Evolutionary conservation across 2,113 vertebrate genomes (phyloP), one percentile per base, ranked within the genome.

Genomic region (Rhineura floridana): DNA sequence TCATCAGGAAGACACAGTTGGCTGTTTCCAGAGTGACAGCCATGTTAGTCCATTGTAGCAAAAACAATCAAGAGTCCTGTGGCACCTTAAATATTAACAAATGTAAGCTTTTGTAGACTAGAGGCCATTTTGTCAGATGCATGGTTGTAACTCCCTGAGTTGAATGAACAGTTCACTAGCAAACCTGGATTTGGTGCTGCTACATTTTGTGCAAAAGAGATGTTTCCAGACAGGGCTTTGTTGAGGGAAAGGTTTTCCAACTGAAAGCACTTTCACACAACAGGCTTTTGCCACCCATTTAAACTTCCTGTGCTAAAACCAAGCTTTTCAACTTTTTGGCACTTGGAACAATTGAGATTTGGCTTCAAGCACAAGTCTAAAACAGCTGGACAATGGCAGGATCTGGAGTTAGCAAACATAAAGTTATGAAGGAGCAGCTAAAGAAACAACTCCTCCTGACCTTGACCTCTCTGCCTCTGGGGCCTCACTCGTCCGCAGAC

Each of bases 261-360:
- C 36, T 30, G 23, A 81, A 7, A 81, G 59, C 23, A 23, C 36
- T 63, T 30, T 77, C 44, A 77, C 23, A 77, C 42, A 48, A 28
- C 19, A 48, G 75, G 44, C 42, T 48, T 15, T 33, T 33, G 44
- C 76, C 90, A 88, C 83, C 83, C 67, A 33, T 65, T 91, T 89
- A 90, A 88, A 72, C 77, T 63, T 91, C 88, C 81, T 88, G 0
- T 3, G 86, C 85, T 92, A 90, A 92, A 87, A 92, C 88, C 73
- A 63, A 75, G 81, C n/a, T 62, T 90, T 90, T 90, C 44, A 84
- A 59, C 90, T 63, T 50, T n/a, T 42, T 33, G 30, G 62, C 72
- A 33, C 87, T 77, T 75, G 39, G 50, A 59, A 91, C 52, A 76
- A 80, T 67, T 83, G 80, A 88, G 87, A 62, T 90, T 92, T 13